Evolutionary conservation across 2,113 vertebrate genomes (phyloP).

Genomic region (Malaclemys terrapin): DNA sequence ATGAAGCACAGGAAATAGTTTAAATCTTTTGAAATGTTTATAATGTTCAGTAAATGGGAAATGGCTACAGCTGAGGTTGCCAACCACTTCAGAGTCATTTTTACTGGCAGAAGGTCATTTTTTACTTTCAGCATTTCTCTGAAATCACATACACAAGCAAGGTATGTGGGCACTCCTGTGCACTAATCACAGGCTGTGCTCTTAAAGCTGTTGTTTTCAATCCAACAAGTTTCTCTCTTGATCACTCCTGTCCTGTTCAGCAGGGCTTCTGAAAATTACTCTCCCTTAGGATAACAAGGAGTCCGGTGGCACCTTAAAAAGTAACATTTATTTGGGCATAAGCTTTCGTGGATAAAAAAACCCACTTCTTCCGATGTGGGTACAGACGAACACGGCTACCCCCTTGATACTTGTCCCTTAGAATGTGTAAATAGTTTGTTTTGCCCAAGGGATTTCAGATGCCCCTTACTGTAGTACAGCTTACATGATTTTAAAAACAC

Average conservation of each 20-base stretch:
- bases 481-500: background rate
- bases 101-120: slow-evolving; percentile 68
- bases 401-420: background rate
- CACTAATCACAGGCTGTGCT: background rate
- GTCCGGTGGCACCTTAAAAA: no score
- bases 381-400: no score
- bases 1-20: slow-evolving; percentile 84
- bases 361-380: no score
- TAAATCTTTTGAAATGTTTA: slow-evolving; percentile 82
- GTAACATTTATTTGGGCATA: no score
- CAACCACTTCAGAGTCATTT: slow-evolving; percentile 74
- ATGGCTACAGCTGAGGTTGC: slow-evolving; percentile 69
- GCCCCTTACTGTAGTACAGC: background rate
- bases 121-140: slow-evolving; percentile 50
- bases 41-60: slow-evolving; percentile 81
- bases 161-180: background rate
- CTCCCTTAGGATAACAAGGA: background rate
- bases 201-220: background rate
- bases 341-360: no score
- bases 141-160: slow-evolving; percentile 35
- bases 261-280: background rate
- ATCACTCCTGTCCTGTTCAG: background rate
- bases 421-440: background rate
- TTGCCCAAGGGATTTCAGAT: background rate
- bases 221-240: background rate